Evolutionary conservation across 2,113 vertebrate genomes (phyloP).

Genomic region (Haemorhous mexicanus): DNA sequence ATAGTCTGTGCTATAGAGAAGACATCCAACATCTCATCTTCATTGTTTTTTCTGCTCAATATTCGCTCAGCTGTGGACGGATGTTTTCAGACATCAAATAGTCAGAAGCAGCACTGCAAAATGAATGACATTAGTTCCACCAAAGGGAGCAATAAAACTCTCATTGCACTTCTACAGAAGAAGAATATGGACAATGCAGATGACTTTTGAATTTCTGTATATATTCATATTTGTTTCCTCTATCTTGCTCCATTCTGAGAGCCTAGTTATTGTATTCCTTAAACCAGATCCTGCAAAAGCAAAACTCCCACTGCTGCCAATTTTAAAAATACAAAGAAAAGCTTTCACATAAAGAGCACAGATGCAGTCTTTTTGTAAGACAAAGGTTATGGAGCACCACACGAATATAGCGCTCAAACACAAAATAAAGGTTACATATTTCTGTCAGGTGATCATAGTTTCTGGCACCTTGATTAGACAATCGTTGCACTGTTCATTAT

Average conservation of each 20-base stretch:
- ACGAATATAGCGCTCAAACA: background rate
- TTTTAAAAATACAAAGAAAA: constrained; percentile 27
- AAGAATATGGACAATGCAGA: background rate
- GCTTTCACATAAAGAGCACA: background rate
- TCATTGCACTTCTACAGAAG: background rate
- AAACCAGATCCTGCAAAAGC: background rate
- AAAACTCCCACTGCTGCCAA: background rate
- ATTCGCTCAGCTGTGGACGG: background rate
- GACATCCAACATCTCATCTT: background rate
- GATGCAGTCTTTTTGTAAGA: background rate
- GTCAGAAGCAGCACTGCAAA: background rate
- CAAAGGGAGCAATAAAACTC: background rate
- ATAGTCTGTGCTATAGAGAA: background rate
- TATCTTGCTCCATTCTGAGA: background rate
- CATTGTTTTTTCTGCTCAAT: background rate
- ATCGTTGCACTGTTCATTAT: background rate
- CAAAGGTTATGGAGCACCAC: background rate
- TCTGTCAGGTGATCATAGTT: background rate
- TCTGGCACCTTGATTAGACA: background rate
- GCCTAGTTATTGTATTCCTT: background rate
- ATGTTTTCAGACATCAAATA: constrained; percentile 3
- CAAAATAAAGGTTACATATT: background rate
- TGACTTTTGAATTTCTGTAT: background rate
- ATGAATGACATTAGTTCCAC: background rate
- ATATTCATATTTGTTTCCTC: background rate